Evolutionary conservation across 2,888 invertebrate species (phyloP).

Genomic region (Lamellibrachia columna): DNA sequence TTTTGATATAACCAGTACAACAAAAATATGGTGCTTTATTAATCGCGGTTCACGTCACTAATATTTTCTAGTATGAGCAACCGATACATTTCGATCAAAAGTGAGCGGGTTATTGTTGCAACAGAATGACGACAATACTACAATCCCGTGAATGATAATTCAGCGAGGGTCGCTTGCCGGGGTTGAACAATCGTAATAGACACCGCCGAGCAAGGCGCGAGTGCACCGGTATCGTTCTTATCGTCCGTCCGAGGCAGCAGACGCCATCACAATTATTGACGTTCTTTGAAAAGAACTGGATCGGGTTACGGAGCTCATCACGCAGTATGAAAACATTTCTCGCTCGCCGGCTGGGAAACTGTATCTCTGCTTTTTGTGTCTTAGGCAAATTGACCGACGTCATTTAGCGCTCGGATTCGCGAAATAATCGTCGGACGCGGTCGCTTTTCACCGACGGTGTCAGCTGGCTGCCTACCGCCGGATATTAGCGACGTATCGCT

Average conservation of each 20-base stretch:
- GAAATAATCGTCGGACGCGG: background rate
- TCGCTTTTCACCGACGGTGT: background rate
- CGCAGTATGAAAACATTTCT: conserved; percentile 11
- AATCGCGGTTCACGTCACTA: background rate
- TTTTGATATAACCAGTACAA: too few species aligned
- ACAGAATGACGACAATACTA: background rate
- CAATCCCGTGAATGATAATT: background rate
- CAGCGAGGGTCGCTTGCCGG: background rate
- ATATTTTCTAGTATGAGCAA: background rate
- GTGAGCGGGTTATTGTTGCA: background rate
- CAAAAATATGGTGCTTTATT: too few species aligned
- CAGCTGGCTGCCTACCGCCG: background rate
- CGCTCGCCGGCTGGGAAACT: conserved; percentile 16
- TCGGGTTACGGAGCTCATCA: background rate
- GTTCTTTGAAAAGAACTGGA: background rate
- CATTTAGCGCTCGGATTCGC: background rate
- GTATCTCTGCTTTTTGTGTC: background rate
- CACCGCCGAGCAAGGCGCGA: background rate
- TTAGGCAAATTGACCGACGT: background rate
- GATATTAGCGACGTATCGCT: conserved; percentile 6
- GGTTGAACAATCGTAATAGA: background rate
- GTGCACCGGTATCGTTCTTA: background rate
- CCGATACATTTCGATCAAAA: background rate
- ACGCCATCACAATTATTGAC: conserved; percentile 12
- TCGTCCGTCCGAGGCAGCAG: background rate